Evolutionary conservation across 2,113 vertebrate genomes (phyloP).

Genomic region (Scartelaos histophorus): DNA sequence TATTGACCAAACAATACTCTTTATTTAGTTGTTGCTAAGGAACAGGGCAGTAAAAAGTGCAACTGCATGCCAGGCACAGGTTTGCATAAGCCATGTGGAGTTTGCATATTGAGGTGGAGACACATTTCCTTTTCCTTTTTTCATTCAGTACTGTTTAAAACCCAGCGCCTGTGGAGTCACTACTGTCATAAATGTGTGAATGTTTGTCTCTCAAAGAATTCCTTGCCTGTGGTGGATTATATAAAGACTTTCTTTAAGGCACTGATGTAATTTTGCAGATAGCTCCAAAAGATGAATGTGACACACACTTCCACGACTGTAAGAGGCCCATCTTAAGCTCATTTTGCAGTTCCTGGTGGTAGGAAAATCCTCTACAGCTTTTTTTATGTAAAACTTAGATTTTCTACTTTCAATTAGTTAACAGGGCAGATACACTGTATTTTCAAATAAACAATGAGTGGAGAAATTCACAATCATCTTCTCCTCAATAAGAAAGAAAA

Average conservation of each 20-base stretch:
- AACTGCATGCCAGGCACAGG: constrained; percentile 22
- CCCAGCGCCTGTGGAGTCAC: not conserved
- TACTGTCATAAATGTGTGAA: not conserved
- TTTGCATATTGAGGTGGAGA: constrained; percentile 64
- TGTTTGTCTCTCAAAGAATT: constrained; percentile 19
- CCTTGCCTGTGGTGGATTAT: constrained; percentile 30
- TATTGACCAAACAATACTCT: not conserved
- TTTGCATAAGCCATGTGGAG: constrained; percentile 59
- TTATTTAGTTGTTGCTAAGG: constrained; percentile 45
- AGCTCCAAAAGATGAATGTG: constrained; percentile 15
- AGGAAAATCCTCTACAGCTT: constrained; percentile 48
- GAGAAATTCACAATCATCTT: not conserved
- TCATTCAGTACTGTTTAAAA: not conserved
- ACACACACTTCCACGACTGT: constrained; percentile 16
- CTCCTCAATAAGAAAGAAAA: no score
- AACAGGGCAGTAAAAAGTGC: constrained; percentile 18
- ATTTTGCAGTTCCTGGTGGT: constrained; percentile 50
- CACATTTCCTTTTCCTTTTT: constrained; percentile 32
- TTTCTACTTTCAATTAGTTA: constrained; percentile 29
- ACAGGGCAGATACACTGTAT: constrained; percentile 8
- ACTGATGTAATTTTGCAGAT: constrained; percentile 37
- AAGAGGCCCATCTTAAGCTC: constrained; percentile 46
- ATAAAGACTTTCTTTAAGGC: constrained; percentile 37
- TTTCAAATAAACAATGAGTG: not conserved
- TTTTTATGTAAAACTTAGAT: constrained; percentile 43